Evolutionary conservation across 2,113 vertebrate genomes (phyloP).

Genomic region (Sinocyclocheilus anophthalmus): DNA sequence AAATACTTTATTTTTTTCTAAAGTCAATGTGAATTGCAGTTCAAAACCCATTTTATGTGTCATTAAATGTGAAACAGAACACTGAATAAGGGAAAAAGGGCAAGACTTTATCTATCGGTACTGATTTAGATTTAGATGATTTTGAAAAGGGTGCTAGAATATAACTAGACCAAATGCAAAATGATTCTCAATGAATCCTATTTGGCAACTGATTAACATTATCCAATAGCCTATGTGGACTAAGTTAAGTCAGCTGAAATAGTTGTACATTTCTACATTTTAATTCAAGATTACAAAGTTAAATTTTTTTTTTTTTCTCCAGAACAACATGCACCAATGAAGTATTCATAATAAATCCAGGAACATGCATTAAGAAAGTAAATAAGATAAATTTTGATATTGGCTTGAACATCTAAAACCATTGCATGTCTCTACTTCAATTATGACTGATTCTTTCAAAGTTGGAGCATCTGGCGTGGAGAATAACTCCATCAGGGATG

Average conservation of each 20-base stretch:
- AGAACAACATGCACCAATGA: background rate
- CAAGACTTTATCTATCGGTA: background rate
- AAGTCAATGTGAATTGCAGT: background rate
- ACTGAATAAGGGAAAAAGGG: background rate
- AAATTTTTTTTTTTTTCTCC: background rate
- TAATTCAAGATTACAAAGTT: background rate
- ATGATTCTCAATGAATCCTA: background rate
- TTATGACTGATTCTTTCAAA: constrained; percentile 65
- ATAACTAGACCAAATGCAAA: background rate
- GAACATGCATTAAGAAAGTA: constrained; percentile 20
- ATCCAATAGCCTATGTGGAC: background rate
- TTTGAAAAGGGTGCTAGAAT: background rate
- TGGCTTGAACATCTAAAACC: constrained; percentile 23
- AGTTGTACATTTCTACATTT: background rate
- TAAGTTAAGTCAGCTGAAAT: background rate
- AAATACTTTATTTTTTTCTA: background rate
- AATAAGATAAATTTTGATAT: constrained; percentile 18
- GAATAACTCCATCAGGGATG: constrained; percentile 28
- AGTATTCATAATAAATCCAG: background rate
- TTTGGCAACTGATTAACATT: background rate
- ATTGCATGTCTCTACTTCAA: constrained; percentile 15
- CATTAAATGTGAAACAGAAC: background rate
- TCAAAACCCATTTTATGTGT: background rate
- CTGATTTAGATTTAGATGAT: background rate
- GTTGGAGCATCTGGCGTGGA: constrained; percentile 36